Evolutionary conservation across 1,140 invertebrate genomes (phyloP).

Genomic region (Himalopsyche phryganea): DNA sequence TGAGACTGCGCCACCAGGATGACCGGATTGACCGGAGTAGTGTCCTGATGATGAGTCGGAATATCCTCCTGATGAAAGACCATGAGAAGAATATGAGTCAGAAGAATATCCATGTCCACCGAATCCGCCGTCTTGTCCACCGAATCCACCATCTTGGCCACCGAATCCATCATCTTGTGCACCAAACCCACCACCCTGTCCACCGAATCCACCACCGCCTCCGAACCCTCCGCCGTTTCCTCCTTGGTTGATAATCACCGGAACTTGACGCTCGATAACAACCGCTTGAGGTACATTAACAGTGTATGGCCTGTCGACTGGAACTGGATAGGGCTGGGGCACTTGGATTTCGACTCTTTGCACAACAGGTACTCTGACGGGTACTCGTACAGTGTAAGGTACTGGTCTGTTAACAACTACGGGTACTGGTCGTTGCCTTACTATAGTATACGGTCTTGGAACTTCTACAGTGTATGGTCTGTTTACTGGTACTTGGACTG

Average conservation of each 20-base stretch:
- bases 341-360: slow-evolving; percentile 36
- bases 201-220: slow-evolving; percentile 27
- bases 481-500: slow-evolving; percentile 47
- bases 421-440: slow-evolving; percentile 50
- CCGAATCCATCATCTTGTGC: neutral
- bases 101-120: slow-evolving; percentile 12
- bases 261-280: slow-evolving; percentile 51
- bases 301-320: slow-evolving; percentile 40
- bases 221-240: slow-evolving; percentile 27
- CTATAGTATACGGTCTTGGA: slow-evolving; percentile 50
- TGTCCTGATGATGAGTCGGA: neutral
- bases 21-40: neutral
- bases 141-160: neutral
- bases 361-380: slow-evolving; percentile 50
- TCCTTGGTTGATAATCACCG: slow-evolving; percentile 41
- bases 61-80: slow-evolving; percentile 10
- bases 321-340: slow-evolving; percentile 39
- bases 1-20: slow-evolving; percentile 9
- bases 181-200: neutral
- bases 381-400: slow-evolving; percentile 53
- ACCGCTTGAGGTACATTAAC: slow-evolving; percentile 45
- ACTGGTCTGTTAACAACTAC: slow-evolving; percentile 49
- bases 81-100: slow-evolving; percentile 12
- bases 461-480: slow-evolving; percentile 55
- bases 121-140: neutral